phyloP scores from a whole-genome alignment of 2,113 vertebrate genomes.

The Nycticryphes semicollaris region DNA sequence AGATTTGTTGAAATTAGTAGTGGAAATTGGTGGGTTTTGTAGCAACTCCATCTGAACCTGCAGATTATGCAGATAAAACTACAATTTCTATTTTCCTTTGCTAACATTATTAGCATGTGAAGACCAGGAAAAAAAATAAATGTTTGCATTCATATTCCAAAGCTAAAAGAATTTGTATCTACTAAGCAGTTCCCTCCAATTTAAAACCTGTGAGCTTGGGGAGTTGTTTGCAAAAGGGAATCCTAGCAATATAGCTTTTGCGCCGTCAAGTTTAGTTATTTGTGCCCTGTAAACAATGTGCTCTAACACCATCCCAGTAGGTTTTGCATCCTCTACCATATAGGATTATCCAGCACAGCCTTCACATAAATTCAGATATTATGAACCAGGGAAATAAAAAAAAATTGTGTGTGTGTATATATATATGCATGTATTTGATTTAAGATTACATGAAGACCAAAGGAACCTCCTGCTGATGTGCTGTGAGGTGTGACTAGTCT shows the following conservation, averaged over 20 bases:
- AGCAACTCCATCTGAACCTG: neutral
- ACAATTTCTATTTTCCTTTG: neutral
- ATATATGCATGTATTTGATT: rapidly evolving
- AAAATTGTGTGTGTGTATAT: rapidly evolving
- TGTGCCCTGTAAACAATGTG: neutral
- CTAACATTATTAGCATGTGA: neutral
- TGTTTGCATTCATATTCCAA: neutral
- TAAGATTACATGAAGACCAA: neutral
- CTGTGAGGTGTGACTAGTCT: neutral
- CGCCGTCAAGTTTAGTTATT: neutral
- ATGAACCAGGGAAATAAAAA: neutral
- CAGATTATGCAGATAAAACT: neutral
- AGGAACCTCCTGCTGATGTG: neutral
- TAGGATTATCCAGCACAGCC: neutral
- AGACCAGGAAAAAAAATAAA: neutral
- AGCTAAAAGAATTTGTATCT: neutral
- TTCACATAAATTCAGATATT: neutral
- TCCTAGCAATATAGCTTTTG: neutral
- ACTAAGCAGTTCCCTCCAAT: neutral
- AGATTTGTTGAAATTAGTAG: neutral
- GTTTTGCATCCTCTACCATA: neutral
- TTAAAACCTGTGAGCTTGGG: neutral
- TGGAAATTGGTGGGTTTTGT: neutral
- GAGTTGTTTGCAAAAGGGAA: neutral
- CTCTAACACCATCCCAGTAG: neutral